Conservation (phyloP, 2,113 vertebrate species). For the Platysteira castanea region DNA sequence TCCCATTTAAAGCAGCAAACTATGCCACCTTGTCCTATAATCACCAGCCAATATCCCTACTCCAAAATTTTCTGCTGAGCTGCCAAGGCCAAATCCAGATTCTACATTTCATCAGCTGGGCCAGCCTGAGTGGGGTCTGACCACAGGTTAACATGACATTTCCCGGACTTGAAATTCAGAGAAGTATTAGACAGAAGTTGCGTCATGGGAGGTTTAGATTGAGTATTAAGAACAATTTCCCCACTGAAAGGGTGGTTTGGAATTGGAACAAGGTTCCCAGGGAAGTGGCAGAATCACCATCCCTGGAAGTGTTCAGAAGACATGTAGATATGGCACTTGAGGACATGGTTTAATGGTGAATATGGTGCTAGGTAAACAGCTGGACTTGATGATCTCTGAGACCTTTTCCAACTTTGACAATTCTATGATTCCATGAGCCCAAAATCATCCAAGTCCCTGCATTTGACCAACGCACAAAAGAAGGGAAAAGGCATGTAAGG, state of each 20-base stretch:
- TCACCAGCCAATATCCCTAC: neutral
- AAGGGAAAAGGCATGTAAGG: neutral
- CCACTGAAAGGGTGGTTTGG: neutral
- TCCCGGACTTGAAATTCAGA: neutral
- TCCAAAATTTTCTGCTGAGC: neutral
- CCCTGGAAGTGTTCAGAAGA: neutral
- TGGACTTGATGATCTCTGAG: neutral
- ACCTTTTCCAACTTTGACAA: neutral
- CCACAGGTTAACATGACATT: neutral
- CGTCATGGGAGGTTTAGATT: neutral
- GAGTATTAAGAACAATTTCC: neutral
- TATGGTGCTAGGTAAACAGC: neutral
- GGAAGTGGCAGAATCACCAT: neutral
- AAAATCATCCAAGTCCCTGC: neutral
- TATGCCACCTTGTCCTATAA: neutral
- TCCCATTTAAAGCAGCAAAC: neutral
- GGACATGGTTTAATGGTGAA: neutral
- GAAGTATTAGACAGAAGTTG: neutral
- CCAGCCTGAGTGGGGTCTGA: neutral
- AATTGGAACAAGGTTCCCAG: neutral
- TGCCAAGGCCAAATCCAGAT: neutral
- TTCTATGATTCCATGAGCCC: neutral
- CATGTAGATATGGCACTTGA: fast-evolving
- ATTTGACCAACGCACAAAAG: neutral
- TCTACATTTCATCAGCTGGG: neutral